Conservation (phyloP, 2,888 invertebrate species). For the Machimus atricapillus region DNA sequence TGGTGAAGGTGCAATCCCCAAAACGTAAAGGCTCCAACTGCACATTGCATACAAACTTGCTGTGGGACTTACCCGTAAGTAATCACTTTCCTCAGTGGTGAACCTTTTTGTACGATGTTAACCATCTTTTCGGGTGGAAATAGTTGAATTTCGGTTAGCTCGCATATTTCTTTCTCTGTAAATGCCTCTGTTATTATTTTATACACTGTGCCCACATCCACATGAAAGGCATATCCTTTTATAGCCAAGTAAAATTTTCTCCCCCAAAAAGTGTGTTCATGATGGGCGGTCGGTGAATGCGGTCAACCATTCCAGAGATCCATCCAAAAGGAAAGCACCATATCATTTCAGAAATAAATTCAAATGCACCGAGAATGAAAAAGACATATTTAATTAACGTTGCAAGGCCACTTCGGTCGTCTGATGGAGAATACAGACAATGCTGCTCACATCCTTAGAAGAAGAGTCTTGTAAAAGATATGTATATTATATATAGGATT, state of each 20-base stretch:
- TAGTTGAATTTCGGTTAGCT: slow-evolving; percentile 67
- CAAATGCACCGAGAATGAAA: slow-evolving; percentile 5
- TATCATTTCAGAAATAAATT: neutral
- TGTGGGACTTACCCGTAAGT: slow-evolving; percentile 66
- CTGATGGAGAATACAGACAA: neutral
- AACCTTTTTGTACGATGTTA: slow-evolving; percentile 63
- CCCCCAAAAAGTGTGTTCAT: slow-evolving; percentile 31
- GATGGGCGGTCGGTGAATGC: slow-evolving; percentile 22
- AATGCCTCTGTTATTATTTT: slow-evolving; percentile 72
- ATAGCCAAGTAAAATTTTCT: neutral
- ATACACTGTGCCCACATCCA: slow-evolving; percentile 73
- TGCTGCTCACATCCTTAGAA: neutral
- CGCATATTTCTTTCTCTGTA: slow-evolving; percentile 72
- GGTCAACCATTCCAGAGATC: slow-evolving; percentile 9
- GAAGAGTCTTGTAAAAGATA: neutral
- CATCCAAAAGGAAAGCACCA: neutral
- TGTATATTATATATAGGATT: no score
- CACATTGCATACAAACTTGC: slow-evolving; percentile 7
- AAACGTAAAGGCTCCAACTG: neutral
- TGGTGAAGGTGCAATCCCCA: slow-evolving; percentile 12
- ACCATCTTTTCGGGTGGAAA: slow-evolving; percentile 63
- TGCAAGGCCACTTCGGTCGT: neutral
- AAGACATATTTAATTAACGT: slow-evolving; percentile 16
- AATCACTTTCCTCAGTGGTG: slow-evolving; percentile 70
- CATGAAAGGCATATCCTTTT: slow-evolving; percentile 72